phyloP scores from a whole-genome alignment of 2,113 vertebrate genomes.

The Anhinga anhinga region DNA sequence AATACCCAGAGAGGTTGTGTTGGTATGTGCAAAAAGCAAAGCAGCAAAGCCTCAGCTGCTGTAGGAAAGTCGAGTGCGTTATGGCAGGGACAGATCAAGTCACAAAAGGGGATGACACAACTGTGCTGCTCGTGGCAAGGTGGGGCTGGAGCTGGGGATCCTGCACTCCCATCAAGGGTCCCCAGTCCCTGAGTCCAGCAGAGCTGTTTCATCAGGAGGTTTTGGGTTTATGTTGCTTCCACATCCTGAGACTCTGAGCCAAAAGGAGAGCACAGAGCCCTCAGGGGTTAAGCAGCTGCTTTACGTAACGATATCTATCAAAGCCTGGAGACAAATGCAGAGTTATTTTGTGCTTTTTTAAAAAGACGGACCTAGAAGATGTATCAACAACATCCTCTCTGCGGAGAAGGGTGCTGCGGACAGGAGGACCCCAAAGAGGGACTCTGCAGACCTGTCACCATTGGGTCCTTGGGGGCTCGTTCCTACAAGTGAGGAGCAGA shows the following conservation, averaged over 20 bases:
- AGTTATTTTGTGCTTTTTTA: background rate
- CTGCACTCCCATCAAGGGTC: background rate
- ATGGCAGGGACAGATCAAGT: background rate
- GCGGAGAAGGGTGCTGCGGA: background rate
- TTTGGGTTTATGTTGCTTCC: background rate
- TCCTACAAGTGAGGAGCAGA: background rate
- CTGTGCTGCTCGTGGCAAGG: background rate
- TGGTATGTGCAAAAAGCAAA: background rate
- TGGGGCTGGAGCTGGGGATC: background rate
- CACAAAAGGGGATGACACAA: background rate
- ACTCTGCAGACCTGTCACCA: background rate
- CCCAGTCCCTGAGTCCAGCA: background rate
- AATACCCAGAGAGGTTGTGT: background rate
- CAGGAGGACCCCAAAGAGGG: background rate
- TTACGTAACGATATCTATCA: background rate
- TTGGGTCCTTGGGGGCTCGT: accelerated
- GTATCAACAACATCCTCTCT: background rate
- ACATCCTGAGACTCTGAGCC: background rate
- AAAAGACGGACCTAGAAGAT: background rate
- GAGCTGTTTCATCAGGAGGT: background rate
- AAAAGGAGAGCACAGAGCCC: background rate
- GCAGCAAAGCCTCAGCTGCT: background rate
- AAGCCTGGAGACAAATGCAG: background rate
- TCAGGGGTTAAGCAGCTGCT: conserved; percentile 3
- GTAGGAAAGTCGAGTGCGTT: background rate